A percentile compares a stretch with the other conserved stretches of the same genome.
phyloP scores from a whole-genome alignment of 1,140 invertebrate species.

The Penaeus vannamei region DNA sequence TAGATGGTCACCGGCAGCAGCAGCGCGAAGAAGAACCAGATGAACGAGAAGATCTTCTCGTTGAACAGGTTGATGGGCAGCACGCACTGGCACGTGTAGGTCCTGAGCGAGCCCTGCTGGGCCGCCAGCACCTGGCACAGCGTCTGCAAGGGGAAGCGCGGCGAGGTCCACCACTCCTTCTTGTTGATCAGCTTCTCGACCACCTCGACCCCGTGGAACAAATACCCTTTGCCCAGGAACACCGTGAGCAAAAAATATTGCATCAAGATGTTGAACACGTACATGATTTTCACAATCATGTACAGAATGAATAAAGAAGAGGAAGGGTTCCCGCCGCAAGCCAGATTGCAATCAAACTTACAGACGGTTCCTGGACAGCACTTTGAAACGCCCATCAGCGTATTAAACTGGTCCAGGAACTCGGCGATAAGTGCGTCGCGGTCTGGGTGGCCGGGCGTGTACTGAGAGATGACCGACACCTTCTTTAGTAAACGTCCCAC shows the following conservation, averaged over 20 bases:
- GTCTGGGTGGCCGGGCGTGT: conserved; percentile 72
- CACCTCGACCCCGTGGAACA: conserved; percentile 71
- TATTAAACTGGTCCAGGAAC: conserved; percentile 72
- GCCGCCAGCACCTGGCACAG: conserved; percentile 71
- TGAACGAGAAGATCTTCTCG: conserved; percentile 75
- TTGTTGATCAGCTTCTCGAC: conserved; percentile 69
- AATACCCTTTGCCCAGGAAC: conserved; percentile 71
- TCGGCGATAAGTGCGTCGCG: conserved; percentile 71
- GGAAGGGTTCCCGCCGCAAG: conserved; percentile 70
- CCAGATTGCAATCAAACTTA: conserved; percentile 69
- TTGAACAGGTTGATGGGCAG: conserved; percentile 76
- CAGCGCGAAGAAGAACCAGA: conserved; percentile 73
- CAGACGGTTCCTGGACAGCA: conserved; percentile 70
- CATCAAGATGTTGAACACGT: conserved; percentile 72
- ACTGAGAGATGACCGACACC: conserved; percentile 70
- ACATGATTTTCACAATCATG: conserved; percentile 72
- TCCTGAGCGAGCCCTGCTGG: conserved; percentile 71
- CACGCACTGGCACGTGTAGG: conserved; percentile 74
- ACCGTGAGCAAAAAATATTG: conserved; percentile 73
- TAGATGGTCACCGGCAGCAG: conserved; percentile 71
- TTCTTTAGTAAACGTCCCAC: conserved; percentile 71
- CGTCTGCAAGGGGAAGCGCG: conserved; percentile 72
- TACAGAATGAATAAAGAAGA: conserved; percentile 73
- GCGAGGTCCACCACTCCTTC: conserved; percentile 72
- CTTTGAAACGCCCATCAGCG: conserved; percentile 71